Percentiles rank a stretch among this genome's conserved stretches.
phyloP scores from a whole-genome alignment of 2,888 invertebrate species.

The Philhelius pedissequus region DNA sequence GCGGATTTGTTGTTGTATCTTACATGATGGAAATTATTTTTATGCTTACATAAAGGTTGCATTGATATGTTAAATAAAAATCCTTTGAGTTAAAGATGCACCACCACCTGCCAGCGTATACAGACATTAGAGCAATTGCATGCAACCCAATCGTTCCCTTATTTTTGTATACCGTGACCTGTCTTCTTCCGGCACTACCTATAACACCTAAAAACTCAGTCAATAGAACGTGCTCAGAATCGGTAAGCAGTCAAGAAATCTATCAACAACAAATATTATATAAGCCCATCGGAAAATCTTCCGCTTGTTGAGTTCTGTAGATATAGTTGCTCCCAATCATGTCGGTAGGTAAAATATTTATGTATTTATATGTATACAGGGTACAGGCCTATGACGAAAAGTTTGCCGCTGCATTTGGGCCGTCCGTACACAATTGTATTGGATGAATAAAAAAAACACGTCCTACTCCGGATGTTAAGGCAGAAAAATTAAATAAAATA shows the following conservation, averaged over 20 bases:
- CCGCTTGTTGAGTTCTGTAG: not conserved
- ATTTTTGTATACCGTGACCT: not conserved
- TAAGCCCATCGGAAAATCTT: slow-evolving; percentile 13
- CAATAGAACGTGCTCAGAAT: slow-evolving; percentile 45
- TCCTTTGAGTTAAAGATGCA: no score
- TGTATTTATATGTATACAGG: no score
- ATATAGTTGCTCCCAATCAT: slow-evolving; percentile 21
- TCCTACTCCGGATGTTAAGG: slow-evolving; percentile 45
- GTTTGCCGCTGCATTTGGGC: not conserved
- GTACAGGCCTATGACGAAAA: not conserved
- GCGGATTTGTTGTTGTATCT: no score
- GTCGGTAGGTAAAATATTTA: not conserved
- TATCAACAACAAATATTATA: slow-evolving; percentile 22
- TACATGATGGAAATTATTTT: no score
- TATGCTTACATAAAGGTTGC: no score
- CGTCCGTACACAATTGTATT: not conserved
- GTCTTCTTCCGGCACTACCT: slow-evolving; percentile 14
- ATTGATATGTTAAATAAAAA: no score
- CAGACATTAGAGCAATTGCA: not conserved
- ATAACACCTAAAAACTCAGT: slow-evolving; percentile 2
- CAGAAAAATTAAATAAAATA: slow-evolving; percentile 41
- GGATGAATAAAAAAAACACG: slow-evolving; percentile 3
- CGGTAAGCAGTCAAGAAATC: not conserved
- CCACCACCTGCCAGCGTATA: no score
- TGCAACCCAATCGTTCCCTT: not conserved